phyloP scores from a whole-genome alignment of 2,888 invertebrate genomes.

The Tortrix viridana region DNA sequence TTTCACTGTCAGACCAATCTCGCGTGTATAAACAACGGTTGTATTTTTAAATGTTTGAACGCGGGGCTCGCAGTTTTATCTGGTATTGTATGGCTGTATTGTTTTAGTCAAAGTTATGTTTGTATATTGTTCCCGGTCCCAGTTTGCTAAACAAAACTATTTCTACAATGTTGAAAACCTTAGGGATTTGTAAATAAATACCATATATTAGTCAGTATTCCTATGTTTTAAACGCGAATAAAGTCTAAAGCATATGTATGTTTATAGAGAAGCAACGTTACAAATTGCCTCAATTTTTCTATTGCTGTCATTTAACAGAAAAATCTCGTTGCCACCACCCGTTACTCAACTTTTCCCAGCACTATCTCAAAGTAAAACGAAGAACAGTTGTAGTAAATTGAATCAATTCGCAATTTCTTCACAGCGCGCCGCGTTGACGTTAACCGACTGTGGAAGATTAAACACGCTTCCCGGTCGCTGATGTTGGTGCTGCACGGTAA shows the following conservation, averaged over 20 bases:
- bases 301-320: not conserved
- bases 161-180: not conserved
- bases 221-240: not conserved
- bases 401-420: conserved; percentile 31
- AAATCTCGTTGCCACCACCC: not conserved
- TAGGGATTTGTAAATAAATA: not conserved
- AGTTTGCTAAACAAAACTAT: not conserved
- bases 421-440: conserved; percentile 40
- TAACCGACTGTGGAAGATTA: conserved; percentile 50
- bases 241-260: not conserved
- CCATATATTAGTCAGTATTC: not conserved
- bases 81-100: not conserved
- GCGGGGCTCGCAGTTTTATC: not conserved
- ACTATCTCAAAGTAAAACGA: conserved; percentile 7
- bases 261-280: not conserved
- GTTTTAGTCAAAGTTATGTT: conserved; percentile 2
- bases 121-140: not conserved
- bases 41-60: conserved; percentile 13
- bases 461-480: conserved; percentile 34
- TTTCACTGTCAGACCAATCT: not conserved
- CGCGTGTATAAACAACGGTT: not conserved
- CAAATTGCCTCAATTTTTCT: not conserved
- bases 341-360: not conserved
- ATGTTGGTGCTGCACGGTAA: conserved; percentile 5
- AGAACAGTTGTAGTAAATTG: conserved; percentile 12